A percentile compares a stretch with the other conserved stretches of the same genome.
phyloP scores from a whole-genome alignment of 1,140 invertebrate species.

The Drosophila mojavensis region DNA sequence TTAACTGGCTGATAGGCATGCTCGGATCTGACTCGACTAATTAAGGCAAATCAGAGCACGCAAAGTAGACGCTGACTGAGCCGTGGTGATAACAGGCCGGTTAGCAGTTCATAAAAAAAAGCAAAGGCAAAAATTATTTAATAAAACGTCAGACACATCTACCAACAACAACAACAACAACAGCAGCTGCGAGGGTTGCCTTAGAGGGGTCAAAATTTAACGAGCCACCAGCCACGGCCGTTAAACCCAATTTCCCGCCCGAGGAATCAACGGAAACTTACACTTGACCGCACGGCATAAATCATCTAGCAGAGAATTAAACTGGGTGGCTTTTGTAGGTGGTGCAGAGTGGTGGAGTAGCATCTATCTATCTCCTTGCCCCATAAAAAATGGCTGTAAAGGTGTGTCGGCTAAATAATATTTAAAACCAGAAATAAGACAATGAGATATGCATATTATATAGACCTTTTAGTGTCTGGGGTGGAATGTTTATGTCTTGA shows the following conservation, averaged over 20 bases:
- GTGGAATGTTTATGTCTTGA: neutral
- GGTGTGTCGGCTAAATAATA: constrained; percentile 67
- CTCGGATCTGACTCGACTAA: constrained; percentile 57
- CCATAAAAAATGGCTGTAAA: constrained; percentile 63
- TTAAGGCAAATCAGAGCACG: constrained; percentile 77
- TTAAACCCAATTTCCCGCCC: constrained; percentile 75
- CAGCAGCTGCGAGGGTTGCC: constrained; percentile 41
- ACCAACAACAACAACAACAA: neutral
- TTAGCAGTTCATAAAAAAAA: constrained; percentile 72
- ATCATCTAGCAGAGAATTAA: constrained; percentile 51
- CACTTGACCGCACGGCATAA: constrained; percentile 79
- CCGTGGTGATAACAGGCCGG: constrained; percentile 43
- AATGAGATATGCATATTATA: constrained; percentile 52
- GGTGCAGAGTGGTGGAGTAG: constrained; percentile 8
- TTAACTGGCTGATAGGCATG: constrained; percentile 30
- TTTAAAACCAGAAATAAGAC: constrained; percentile 78
- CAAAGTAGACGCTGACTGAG: constrained; percentile 51
- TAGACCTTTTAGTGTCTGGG: constrained; percentile 14
- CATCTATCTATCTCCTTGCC: constrained; percentile 44
- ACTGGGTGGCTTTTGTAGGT: neutral
- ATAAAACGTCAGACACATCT: constrained; percentile 60
- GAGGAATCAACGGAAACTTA: constrained; percentile 68
- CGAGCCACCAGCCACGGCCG: constrained; percentile 68
- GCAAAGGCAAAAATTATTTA: constrained; percentile 64
- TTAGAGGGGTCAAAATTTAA: constrained; percentile 69